Conservation (phyloP, 2,888 invertebrate genomes). For the Conistra vaccinii region DNA sequence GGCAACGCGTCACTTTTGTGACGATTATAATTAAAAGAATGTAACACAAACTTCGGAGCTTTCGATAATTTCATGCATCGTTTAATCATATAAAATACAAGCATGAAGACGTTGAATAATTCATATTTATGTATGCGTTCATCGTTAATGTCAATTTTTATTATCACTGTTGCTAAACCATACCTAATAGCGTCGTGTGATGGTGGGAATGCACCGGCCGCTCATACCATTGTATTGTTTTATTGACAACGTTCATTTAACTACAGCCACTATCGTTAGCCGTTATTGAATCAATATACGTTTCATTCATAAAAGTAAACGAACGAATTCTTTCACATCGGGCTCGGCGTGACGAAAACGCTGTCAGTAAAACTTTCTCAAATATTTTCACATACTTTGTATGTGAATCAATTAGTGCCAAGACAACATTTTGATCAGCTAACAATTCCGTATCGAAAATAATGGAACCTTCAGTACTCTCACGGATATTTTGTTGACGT, state of each 20-base stretch:
- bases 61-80: constrained; percentile 75
- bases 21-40: constrained; percentile 57
- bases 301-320: constrained; percentile 69
- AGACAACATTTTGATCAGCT: constrained; percentile 61
- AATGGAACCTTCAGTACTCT: constrained; percentile 58
- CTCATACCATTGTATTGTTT: constrained; percentile 64
- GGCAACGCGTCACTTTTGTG: constrained; percentile 34
- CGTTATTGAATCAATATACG: constrained; percentile 61
- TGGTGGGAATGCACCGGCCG: constrained; percentile 69
- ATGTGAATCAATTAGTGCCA: constrained; percentile 67
- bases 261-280: constrained; percentile 62
- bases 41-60: constrained; percentile 63
- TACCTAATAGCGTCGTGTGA: constrained; percentile 70
- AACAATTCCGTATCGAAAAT: constrained; percentile 60
- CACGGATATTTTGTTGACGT: constrained; percentile 55
- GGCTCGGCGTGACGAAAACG: constrained; percentile 59
- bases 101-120: constrained; percentile 73
- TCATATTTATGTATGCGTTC: constrained; percentile 70
- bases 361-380: constrained; percentile 63
- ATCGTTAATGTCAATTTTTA: constrained; percentile 76
- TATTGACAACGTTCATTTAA: constrained; percentile 66
- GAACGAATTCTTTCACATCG: constrained; percentile 61
- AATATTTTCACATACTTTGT: constrained; percentile 67
- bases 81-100: constrained; percentile 70
- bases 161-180: constrained; percentile 73